A percentile compares a stretch with the other conserved stretches of the same genome.
phyloP scores from a whole-genome alignment of 2,113 vertebrate species.

The Coracopsis vasa region DNA sequence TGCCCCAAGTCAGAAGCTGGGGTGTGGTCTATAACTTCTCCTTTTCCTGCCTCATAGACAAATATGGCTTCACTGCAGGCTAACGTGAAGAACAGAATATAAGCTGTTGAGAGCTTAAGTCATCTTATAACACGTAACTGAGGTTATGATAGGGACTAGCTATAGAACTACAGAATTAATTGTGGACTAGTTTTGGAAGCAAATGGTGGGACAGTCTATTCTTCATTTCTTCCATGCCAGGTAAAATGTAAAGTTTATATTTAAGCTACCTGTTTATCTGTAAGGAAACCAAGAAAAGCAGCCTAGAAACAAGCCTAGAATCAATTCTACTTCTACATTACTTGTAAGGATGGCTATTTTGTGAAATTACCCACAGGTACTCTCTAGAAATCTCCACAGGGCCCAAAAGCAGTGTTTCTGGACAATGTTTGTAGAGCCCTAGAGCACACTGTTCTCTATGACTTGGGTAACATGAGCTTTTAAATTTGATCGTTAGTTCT shows the following conservation, averaged over 20 bases:
- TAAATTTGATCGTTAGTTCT: background rate
- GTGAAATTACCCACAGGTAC: background rate
- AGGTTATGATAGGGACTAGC: background rate
- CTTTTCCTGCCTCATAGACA: background rate
- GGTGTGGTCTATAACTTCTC: background rate
- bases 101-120: background rate
- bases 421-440: background rate
- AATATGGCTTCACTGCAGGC: background rate
- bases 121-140: background rate
- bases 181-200: background rate
- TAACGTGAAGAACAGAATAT: background rate
- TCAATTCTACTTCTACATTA: background rate
- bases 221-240: background rate
- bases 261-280: background rate
- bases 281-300: background rate
- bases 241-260: background rate
- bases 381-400: background rate
- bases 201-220: background rate
- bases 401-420: background rate
- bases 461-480: background rate
- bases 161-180: background rate
- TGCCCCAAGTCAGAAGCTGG: background rate
- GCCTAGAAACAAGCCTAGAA: background rate
- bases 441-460: background rate
- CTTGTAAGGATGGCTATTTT: background rate